Percentiles rank a stretch among this genome's conserved stretches.
Evolutionary conservation across 2,797 vertebrate species (phyloP).

Genomic region (Sciurus vulgaris): DNA sequence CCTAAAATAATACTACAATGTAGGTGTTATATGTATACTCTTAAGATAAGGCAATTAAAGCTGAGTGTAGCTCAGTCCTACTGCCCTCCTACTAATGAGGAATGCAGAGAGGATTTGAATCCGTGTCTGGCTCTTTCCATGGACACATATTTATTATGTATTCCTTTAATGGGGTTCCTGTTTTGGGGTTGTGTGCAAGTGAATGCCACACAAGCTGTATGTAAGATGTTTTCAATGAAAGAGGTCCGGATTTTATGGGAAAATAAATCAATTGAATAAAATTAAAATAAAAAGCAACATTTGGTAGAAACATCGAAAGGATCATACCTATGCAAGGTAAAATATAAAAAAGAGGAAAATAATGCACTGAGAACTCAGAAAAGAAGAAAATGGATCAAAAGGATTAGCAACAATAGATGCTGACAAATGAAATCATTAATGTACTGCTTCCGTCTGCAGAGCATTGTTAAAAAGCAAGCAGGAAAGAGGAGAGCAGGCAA

Average conservation of each 20-base stretch:
- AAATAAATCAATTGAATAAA: constrained; percentile 77
- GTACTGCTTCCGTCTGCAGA: constrained; percentile 39
- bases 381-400: constrained; percentile 85
- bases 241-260: constrained; percentile 12
- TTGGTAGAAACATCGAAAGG: constrained; percentile 75
- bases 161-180: background rate
- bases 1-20: background rate
- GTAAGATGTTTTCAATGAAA: constrained; percentile 56
- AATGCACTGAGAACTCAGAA: constrained; percentile 75
- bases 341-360: constrained; percentile 78
- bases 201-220: background rate
- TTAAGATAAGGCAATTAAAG: constrained; percentile 30
- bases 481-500: constrained; percentile 77
- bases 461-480: constrained; percentile 76
- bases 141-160: background rate
- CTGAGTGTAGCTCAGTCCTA: background rate
- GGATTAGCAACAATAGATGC: constrained; percentile 82
- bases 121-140: background rate
- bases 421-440: constrained; percentile 82
- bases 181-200: background rate
- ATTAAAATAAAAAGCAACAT: constrained; percentile 82
- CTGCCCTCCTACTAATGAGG: background rate
- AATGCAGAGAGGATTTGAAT: background rate
- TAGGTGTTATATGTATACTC: background rate
- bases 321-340: constrained; percentile 76